phyloP scores from a whole-genome alignment of 2,888 invertebrate genomes.

The Sycophila texana region DNA sequence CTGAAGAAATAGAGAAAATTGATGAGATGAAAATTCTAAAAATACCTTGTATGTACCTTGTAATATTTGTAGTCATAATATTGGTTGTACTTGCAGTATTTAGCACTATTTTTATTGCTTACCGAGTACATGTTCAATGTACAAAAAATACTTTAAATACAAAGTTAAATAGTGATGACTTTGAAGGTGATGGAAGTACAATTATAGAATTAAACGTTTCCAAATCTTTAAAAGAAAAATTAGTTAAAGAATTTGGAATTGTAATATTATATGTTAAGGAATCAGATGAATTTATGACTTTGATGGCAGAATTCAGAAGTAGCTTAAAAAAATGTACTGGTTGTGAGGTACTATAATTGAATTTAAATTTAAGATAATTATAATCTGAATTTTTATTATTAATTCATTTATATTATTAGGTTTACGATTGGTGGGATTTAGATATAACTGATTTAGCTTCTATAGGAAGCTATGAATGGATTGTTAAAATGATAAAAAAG shows the following conservation, averaged over 20 bases:
- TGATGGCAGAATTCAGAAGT: slow-evolving; percentile 53
- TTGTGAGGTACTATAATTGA: slow-evolving; percentile 47
- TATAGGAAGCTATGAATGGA: slow-evolving; percentile 66
- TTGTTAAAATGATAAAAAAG: slow-evolving; percentile 61
- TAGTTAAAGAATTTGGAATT: slow-evolving; percentile 48
- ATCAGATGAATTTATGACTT: slow-evolving; percentile 52
- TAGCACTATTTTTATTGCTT: slow-evolving; percentile 43
- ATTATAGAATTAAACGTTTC: slow-evolving; percentile 36
- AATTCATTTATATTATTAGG: slow-evolving; percentile 56
- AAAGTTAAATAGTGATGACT: slow-evolving; percentile 22
- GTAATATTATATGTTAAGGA: slow-evolving; percentile 52
- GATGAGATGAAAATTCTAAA: slow-evolving; percentile 20
- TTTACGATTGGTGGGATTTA: slow-evolving; percentile 67
- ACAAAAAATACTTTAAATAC: slow-evolving; percentile 38
- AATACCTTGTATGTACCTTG: slow-evolving; percentile 36
- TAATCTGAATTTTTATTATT: neutral
- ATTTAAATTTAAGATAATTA: neutral
- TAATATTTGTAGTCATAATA: slow-evolving; percentile 30
- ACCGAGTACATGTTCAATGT: slow-evolving; percentile 34
- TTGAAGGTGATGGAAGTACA: slow-evolving; percentile 36
- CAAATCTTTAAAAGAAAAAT: slow-evolving; percentile 48
- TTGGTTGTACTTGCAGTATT: slow-evolving; percentile 46
- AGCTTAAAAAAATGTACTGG: slow-evolving; percentile 42
- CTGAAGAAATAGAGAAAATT: slow-evolving; percentile 26
- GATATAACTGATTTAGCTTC: slow-evolving; percentile 64